A percentile compares a stretch with the other conserved stretches of the same genome.
These are phyloP conservation scores for Papilio elwesi DNA, from an alignment of 2,888 invertebrate species.

Conservation along the genomic window DNA sequence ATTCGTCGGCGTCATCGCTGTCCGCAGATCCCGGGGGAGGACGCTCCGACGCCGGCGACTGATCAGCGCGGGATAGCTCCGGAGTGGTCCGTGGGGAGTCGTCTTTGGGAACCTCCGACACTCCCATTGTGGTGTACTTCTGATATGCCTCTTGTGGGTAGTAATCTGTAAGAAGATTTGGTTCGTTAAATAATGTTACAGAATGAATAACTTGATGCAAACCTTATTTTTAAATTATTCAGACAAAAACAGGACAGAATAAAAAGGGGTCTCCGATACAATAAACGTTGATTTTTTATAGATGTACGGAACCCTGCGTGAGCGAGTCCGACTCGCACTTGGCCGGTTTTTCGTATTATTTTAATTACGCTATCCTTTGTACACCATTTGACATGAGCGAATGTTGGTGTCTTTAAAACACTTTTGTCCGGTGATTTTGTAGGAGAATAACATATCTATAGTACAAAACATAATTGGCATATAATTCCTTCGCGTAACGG, in stretches of 20 bases:
- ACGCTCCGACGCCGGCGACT: slow-evolving; percentile 77
- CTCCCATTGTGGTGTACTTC: slow-evolving; percentile 72
- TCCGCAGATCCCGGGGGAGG: slow-evolving; percentile 84
- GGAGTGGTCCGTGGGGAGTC: slow-evolving; percentile 78
- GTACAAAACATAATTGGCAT: neutral
- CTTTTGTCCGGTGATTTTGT: too few relatives aligned
- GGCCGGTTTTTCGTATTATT: too few relatives aligned
- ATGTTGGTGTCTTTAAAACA: too few relatives aligned
- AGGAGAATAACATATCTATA: neutral
- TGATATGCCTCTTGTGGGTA: slow-evolving; percentile 69
- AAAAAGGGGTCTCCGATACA: too few relatives aligned
- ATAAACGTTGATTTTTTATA: too few relatives aligned
- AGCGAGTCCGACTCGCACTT: too few relatives aligned
- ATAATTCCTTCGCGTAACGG: neutral
- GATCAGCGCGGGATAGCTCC: slow-evolving; percentile 70
- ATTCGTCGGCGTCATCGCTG: slow-evolving; percentile 89
- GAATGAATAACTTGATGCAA: neutral
- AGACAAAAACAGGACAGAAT: too few relatives aligned
- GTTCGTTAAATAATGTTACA: neutral
- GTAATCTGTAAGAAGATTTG: slow-evolving; percentile 67
- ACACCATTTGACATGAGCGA: too few relatives aligned
- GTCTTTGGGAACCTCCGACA: slow-evolving; percentile 70
- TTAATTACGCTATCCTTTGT: too few relatives aligned
- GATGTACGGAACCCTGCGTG: too few relatives aligned
- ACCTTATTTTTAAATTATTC: too few relatives aligned